phyloP scores from a whole-genome alignment of 2,113 vertebrate genomes.

The Brienomyrus brachyistius region DNA sequence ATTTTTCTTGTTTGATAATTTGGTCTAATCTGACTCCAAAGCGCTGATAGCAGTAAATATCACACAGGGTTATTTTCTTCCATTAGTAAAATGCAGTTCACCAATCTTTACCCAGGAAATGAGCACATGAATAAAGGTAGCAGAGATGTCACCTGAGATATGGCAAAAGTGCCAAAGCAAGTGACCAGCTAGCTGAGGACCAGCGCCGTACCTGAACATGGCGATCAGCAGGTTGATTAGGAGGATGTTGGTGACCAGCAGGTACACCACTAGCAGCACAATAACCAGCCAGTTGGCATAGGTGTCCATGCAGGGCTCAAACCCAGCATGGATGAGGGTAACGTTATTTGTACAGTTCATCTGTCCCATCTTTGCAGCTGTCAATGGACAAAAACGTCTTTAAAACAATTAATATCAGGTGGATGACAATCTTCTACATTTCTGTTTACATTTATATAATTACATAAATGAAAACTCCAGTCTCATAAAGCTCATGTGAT shows the following conservation, averaged over 20 bases:
- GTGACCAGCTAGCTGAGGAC: not conserved
- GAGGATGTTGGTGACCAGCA: slow-evolving; percentile 83
- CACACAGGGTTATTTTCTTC: not conserved
- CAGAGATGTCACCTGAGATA: not conserved
- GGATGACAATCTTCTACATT: not conserved
- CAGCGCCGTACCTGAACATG: slow-evolving; percentile 75
- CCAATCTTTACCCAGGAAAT: not conserved
- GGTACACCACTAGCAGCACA: slow-evolving; percentile 72
- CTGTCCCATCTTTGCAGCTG: slow-evolving; percentile 55
- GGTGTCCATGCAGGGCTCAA: slow-evolving; percentile 60
- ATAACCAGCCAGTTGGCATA: slow-evolving; percentile 84
- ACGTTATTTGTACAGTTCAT: slow-evolving; percentile 61
- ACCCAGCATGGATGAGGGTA: slow-evolving; percentile 44
- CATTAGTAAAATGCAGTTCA: not conserved
- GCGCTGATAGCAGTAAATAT: not conserved
- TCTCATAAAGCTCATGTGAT: not conserved
- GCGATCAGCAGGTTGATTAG: slow-evolving; percentile 84
- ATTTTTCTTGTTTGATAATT: not conserved
- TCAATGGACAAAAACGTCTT: not conserved
- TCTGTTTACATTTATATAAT: not conserved
- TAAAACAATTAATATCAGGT: not conserved
- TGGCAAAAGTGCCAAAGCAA: not conserved
- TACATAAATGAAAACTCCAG: not conserved
- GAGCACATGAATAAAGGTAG: not conserved
- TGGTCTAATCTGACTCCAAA: not conserved